Conservation (phyloP, 2,797 vertebrate species). For the Enteromius fasciolatus region DNA sequence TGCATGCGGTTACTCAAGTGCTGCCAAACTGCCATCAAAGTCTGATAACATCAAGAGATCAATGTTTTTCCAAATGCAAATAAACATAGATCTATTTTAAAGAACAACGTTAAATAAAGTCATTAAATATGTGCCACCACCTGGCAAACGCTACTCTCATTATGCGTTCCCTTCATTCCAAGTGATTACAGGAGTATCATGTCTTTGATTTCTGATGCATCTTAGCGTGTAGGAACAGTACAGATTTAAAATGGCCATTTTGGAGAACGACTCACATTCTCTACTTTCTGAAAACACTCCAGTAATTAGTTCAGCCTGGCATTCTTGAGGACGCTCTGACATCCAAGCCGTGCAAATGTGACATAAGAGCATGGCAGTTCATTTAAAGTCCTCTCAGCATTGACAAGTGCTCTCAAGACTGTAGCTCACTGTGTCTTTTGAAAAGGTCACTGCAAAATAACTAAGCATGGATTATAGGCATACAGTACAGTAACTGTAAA, state of each 20-base stretch:
- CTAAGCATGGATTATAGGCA: constrained; percentile 4
- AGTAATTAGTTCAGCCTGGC: constrained; percentile 75
- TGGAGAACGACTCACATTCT: constrained; percentile 47
- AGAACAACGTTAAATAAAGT: not conserved
- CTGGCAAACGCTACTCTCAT: not conserved
- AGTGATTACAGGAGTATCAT: constrained; percentile 32
- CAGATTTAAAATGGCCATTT: constrained; percentile 50
- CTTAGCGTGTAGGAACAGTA: constrained; percentile 12
- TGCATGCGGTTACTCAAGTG: not conserved
- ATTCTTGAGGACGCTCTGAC: constrained; percentile 41
- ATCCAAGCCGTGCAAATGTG: constrained; percentile 61
- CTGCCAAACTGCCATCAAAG: constrained; percentile 25
- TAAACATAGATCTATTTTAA: constrained; percentile 16
- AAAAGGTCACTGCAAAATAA: constrained; percentile 40
- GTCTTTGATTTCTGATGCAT: constrained; percentile 16
- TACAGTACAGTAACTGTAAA: constrained; percentile 9
- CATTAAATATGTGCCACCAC: constrained; percentile 17
- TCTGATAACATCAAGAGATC: constrained; percentile 1
- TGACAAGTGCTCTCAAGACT: constrained; percentile 21
- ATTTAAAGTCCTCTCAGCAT: constrained; percentile 70
- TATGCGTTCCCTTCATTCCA: constrained; percentile 4
- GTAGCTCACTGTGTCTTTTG: constrained; percentile 12
- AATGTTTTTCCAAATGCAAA: not conserved
- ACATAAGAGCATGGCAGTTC: constrained; percentile 61
- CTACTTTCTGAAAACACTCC: constrained; percentile 67